Percentiles rank a stretch among this genome's conserved stretches.
phyloP scores from a whole-genome alignment of 2,888 invertebrate genomes.

The Polydrusus tereticollis region DNA sequence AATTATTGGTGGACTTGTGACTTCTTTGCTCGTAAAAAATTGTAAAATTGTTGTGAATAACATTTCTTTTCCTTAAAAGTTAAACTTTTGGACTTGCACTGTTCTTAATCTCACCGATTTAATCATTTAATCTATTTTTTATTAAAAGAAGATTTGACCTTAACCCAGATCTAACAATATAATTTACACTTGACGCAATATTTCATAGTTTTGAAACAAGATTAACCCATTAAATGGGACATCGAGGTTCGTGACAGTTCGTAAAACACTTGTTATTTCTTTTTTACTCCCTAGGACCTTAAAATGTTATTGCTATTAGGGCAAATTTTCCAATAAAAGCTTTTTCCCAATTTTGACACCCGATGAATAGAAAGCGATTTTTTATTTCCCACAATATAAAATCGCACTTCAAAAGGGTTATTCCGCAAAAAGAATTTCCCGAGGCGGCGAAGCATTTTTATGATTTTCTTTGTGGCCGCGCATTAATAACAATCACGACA shows the following conservation, averaged over 20 bases:
- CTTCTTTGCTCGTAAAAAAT: no score
- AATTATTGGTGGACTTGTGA: no score
- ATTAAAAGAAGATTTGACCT: no score
- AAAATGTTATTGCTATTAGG: background rate
- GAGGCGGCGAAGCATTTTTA: conserved; percentile 34
- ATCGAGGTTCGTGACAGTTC: background rate
- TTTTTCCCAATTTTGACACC: conserved; percentile 23
- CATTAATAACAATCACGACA: conserved; percentile 45
- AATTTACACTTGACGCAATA: no score
- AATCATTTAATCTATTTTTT: no score
- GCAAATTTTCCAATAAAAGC: conserved; percentile 23
- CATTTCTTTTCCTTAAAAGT: no score
- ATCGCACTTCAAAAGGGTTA: conserved; percentile 20
- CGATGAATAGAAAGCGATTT: conserved; percentile 25
- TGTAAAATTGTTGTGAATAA: no score
- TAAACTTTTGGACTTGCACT: no score
- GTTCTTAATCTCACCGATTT: no score
- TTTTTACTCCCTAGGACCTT: background rate
- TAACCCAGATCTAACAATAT: background rate
- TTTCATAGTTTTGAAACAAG: background rate
- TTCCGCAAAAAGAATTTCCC: conserved; percentile 30
- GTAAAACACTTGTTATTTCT: background rate
- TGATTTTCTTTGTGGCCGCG: conserved; percentile 27
- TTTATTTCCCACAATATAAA: conserved; percentile 27
- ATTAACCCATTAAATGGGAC: background rate